These are phyloP conservation scores for Drosophila kanapiae DNA, from an alignment of 1,140 invertebrate genomes.

Conservation along the genomic window DNA sequence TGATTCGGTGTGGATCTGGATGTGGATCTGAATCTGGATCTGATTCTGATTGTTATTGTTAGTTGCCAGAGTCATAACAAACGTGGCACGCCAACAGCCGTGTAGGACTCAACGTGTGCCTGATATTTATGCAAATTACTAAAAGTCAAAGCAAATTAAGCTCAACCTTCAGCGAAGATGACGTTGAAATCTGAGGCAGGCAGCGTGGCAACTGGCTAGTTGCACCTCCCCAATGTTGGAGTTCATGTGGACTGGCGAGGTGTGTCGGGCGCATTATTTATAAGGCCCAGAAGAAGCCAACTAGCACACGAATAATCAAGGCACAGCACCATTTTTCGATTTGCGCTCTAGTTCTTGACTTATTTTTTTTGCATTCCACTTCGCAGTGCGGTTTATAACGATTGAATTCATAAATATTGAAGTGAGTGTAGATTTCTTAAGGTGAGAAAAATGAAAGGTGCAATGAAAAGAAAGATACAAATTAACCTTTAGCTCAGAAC, in stretches of 20 bases:
- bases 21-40: slow-evolving; percentile 39
- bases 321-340: slow-evolving; percentile 36
- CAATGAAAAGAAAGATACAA: slow-evolving; percentile 17
- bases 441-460: not conserved
- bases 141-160: slow-evolving; percentile 84
- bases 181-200: slow-evolving; percentile 64
- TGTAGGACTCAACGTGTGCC: slow-evolving; percentile 41
- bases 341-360: slow-evolving; percentile 48
- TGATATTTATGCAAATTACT: slow-evolving; percentile 83
- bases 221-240: slow-evolving; percentile 24
- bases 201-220: slow-evolving; percentile 18
- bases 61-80: slow-evolving; percentile 77
- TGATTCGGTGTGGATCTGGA: slow-evolving; percentile 44
- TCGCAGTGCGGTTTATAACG: slow-evolving; percentile 8
- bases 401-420: slow-evolving; percentile 50
- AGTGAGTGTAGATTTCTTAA: slow-evolving; percentile 7
- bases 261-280: slow-evolving; percentile 61
- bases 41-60: slow-evolving; percentile 74
- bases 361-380: slow-evolving; percentile 28
- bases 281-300: slow-evolving; percentile 38
- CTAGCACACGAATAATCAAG: slow-evolving; percentile 56
- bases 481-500: not conserved
- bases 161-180: slow-evolving; percentile 75
- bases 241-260: slow-evolving; percentile 24
- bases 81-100: slow-evolving; percentile 37